A percentile compares a stretch with the other conserved stretches of the same genome.
Evolutionary conservation across 2,113 vertebrate species (phyloP).

Genomic region (Lepisosteus oculatus): DNA sequence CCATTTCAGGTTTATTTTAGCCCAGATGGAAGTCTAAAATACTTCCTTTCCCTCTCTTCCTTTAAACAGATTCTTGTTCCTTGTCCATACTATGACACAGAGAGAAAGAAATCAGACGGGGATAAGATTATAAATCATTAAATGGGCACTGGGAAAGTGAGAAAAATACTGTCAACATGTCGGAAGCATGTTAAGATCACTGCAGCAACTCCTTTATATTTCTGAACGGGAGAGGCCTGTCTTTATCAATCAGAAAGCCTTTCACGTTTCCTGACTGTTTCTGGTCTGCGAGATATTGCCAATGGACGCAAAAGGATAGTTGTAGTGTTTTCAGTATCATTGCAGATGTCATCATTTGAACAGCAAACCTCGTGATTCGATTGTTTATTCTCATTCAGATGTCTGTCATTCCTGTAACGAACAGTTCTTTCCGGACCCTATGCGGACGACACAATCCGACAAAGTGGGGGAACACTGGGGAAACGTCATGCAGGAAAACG

Average conservation of each 20-base stretch:
- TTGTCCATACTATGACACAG: slow-evolving; percentile 28
- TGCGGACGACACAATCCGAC: too few relatives aligned
- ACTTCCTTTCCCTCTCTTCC: slow-evolving; percentile 28
- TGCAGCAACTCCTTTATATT: too few relatives aligned
- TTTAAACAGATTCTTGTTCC: slow-evolving; percentile 22
- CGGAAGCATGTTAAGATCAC: too few relatives aligned
- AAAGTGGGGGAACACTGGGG: too few relatives aligned
- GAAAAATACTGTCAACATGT: too few relatives aligned
- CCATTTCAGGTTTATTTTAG: slow-evolving; percentile 30
- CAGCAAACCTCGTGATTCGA: slow-evolving; percentile 18
- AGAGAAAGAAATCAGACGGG: slow-evolving; percentile 25
- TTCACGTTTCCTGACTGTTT: too few relatives aligned
- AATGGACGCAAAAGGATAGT: neutral
- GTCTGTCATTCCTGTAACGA: slow-evolving; percentile 52
- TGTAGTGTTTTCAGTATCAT: slow-evolving; percentile 2
- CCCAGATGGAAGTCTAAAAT: slow-evolving; percentile 43
- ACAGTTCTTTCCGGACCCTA: too few relatives aligned
- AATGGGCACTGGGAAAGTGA: neutral
- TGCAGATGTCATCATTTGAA: slow-evolving; percentile 21
- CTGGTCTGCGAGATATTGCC: too few relatives aligned
- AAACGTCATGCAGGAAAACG: too few relatives aligned
- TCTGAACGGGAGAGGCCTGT: too few relatives aligned
- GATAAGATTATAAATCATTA: slow-evolving; percentile 29
- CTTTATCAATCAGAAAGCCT: too few relatives aligned
- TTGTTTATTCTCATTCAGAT: slow-evolving; percentile 56